Base-by-base conservation (phyloP, 2,797 vertebrate genomes). In the Lepidocolaptes lacrymiger region DNA sequence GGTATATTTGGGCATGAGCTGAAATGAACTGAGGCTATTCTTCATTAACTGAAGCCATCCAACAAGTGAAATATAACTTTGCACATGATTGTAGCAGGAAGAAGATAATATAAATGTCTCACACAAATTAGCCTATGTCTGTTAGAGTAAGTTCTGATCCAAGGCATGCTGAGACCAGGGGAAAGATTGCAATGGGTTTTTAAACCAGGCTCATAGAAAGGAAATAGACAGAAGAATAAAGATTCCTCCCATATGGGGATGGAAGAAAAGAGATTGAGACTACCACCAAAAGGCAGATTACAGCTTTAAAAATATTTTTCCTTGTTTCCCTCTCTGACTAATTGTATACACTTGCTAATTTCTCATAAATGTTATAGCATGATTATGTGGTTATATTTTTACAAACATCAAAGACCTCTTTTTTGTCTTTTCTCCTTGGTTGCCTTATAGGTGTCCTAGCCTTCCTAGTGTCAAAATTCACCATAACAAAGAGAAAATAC, bases 41-140 rank as follows among this genome's bases (percentile, higher is more conserved):
- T 92, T 95, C 89, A 92, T 93, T 93, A 93, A 46, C 61, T 55
- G 43, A 80, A 93, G 36, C 72, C 39, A 94, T 91, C 54, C 72
- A 88, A 84, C 59, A 84, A 78, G 51, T 88, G 82, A 88, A 95
- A 92, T 94, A 89, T 62, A 94, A 89, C 78, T 93, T 32, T 88
- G 61, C 54, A 83, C 58, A 72, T 92, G 58, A 77, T 62, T 96
- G 66, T 64, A 78, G 72, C n/a, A 85, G 78, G 62, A 94, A 79
- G 48, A 66, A 85, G 58, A 85, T 91, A 85, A 91, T 88, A 68
- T 77, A 80, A 92, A 81, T 77, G 49, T 81, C 75, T 93, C 5
- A 0, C 48, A 54, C 36, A 58, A 94, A 93, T 95, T 96, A 96
- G 54, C 14, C 78, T 58, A 6, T 13, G 49, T 43, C 61, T 91